Evolutionary conservation across 2,888 invertebrate species (phyloP), one percentile per base, ranked within the genome.

Genomic region (Drosophila sordidapex): DNA sequence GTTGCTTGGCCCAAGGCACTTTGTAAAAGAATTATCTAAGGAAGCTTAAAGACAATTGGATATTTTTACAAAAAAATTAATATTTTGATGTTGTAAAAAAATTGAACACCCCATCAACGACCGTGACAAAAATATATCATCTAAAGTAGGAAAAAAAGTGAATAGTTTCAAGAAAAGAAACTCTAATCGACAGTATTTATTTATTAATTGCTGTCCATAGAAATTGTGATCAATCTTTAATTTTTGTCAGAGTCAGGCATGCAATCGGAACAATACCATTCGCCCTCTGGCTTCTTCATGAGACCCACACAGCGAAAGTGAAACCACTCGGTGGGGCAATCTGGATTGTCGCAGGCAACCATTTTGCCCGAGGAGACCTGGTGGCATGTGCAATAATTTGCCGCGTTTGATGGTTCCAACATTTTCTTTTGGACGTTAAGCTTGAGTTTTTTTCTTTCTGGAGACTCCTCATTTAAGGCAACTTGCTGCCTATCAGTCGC

Each of bases 371-470:
- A 98, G 1, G 98, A 98, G 31, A 97, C 97, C 95, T 99, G 99
- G 93, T 99, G 98, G 91, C 99, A 99, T 46, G 98, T 94, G 93
- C 99, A 99, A 92, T 99, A 99, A 0, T 99, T 99, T 0, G 99
- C 99, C 92, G 99, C 99, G 91, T 99, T 99, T 0, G 99, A 99
- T 31, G 31, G 27, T 27, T 27, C 31, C 31, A 29, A 6, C 7
- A 7, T 29, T 29, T 7, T 7, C 6, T 6, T 29, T 6, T 29
- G 29, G 29, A 1, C 29, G 29, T 29, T 4, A 6, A 4, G 7
- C 29, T 29, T 7, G 29, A 7, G 1, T 29, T 7, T 7, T 29
- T 31, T 31, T 31, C 31, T 31, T 31, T 2, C 8, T 31, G 31
- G 31, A 31, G 31, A 31, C 31, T 31, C 31, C 31, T 10, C 31